A percentile compares a stretch with the other conserved stretches of the same genome.
These are phyloP conservation scores for Dreissena rostriformis DNA, from an alignment of 1,140 invertebrate genomes.

Conservation along the genomic window DNA sequence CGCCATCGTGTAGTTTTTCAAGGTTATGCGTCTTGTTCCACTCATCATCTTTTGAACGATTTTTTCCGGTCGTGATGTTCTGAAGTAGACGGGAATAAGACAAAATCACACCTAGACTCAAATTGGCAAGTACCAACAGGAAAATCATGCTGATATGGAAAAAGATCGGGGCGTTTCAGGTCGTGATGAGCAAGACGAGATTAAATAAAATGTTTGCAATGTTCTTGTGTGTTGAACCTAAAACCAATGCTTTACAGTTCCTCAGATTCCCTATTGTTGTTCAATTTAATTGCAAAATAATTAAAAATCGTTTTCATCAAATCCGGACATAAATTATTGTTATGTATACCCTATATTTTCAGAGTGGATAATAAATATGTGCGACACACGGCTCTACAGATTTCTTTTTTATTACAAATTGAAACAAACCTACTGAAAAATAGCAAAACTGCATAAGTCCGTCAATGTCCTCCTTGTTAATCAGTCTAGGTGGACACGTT, in stretches of 20 bases:
- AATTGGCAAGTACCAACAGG: not conserved
- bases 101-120: not conserved
- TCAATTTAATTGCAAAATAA: not conserved
- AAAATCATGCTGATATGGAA: not conserved
- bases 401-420: too few relatives aligned
- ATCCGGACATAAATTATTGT: not conserved
- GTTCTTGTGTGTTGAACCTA: not conserved
- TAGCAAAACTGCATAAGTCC: not conserved
- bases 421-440: not conserved
- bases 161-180: not conserved
- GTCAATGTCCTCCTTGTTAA: slow-evolving; percentile 3
- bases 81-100: not conserved
- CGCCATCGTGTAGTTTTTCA: slow-evolving; percentile 8
- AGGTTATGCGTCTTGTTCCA: not conserved
- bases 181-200: not conserved
- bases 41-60: not conserved
- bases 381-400: not conserved
- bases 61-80: slow-evolving; percentile 9
- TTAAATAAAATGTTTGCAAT: not conserved
- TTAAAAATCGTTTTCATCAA: too few relatives aligned
- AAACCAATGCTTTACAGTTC: not conserved
- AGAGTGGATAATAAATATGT: not conserved
- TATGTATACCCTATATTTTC: not conserved
- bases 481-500: not conserved
- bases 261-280: not conserved